Evolutionary conservation across 2,888 invertebrate species (phyloP).

Genomic region (Seira musarum): DNA sequence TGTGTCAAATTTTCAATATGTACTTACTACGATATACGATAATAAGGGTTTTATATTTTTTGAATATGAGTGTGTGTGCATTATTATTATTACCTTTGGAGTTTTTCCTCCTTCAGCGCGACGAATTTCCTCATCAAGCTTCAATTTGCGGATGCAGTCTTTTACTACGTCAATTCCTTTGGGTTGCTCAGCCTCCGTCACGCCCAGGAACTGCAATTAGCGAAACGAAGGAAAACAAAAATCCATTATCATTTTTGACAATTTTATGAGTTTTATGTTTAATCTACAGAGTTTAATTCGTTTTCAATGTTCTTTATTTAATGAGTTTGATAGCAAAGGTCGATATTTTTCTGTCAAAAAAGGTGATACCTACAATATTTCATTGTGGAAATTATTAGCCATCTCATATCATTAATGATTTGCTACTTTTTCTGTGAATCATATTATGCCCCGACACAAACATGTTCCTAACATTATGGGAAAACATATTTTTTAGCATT

Average conservation of each 20-base stretch:
- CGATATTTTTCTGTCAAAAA: not conserved
- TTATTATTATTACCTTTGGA: conserved; percentile 75
- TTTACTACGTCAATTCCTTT: conserved; percentile 99
- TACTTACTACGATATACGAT: not conserved
- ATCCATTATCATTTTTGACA: conserved; percentile 23
- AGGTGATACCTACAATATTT: too few relatives aligned
- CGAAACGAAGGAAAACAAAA: conserved; percentile 65
- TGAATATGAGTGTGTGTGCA: not conserved
- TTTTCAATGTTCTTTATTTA: not conserved
- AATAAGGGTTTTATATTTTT: not conserved
- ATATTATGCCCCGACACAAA: not conserved
- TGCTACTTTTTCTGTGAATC: not conserved
- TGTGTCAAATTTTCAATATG: not conserved
- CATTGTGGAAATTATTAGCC: not conserved
- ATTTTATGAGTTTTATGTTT: not conserved
- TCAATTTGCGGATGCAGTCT: conserved; percentile 96
- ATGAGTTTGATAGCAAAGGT: not conserved
- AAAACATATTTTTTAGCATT: not conserved
- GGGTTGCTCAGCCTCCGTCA: conserved; percentile 83
- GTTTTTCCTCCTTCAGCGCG: conserved; percentile 91
- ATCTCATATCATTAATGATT: too few relatives aligned
- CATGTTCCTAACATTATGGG: not conserved
- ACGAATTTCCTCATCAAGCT: conserved; percentile 93
- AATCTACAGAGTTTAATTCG: too few relatives aligned
- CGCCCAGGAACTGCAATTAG: conserved; percentile 86